phyloP scores from a whole-genome alignment of 2,113 vertebrate species.

The Cettia cetti region DNA sequence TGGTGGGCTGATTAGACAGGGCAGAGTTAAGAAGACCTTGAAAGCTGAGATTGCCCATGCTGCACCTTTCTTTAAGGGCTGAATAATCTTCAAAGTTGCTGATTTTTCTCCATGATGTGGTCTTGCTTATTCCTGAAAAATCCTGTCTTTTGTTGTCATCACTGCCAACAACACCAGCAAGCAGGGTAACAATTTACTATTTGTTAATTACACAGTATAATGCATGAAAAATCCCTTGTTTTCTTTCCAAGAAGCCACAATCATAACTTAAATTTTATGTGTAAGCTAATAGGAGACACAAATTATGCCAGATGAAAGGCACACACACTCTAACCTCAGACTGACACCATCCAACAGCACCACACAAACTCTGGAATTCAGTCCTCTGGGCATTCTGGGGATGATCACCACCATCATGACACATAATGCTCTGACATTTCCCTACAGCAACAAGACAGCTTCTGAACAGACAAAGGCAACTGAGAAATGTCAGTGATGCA shows the following conservation, averaged over 20 bases:
- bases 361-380: not conserved
- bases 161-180: not conserved
- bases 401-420: not conserved
- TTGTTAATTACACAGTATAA: not conserved
- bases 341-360: not conserved
- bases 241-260: not conserved
- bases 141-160: not conserved
- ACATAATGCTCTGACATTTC: not conserved
- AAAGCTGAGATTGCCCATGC: not conserved
- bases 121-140: not conserved
- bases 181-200: not conserved
- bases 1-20: not conserved
- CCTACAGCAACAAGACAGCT: not conserved
- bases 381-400: not conserved
- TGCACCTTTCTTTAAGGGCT: not conserved
- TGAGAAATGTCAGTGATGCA: not conserved
- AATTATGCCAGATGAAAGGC: not conserved
- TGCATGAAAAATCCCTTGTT: not conserved
- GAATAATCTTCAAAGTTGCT: not conserved
- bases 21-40: not conserved
- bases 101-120: not conserved
- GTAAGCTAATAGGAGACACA: not conserved
- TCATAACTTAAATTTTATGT: not conserved
- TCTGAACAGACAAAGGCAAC: not conserved
- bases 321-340: not conserved